A percentile compares a stretch with the other conserved stretches of the same genome.
Evolutionary conservation across 2,797 vertebrate species (phyloP).

Genomic region (Acrossocheilus fasciatus): DNA sequence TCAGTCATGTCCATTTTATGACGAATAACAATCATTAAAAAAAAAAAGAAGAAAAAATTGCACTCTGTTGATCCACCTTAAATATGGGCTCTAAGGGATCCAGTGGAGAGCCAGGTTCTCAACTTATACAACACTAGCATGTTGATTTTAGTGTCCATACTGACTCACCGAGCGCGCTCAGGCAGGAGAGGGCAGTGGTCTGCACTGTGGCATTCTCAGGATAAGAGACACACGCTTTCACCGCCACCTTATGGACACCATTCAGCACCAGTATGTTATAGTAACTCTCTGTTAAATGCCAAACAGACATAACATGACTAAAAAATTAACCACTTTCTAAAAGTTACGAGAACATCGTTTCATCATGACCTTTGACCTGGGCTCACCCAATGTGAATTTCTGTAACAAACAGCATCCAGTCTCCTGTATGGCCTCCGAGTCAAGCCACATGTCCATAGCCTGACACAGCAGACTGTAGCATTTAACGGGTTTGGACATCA

Average conservation of each 20-base stretch:
- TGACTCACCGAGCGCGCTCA: conserved; percentile 92
- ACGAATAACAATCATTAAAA: background rate
- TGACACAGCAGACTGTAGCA: conserved; percentile 87
- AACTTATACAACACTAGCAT: background rate
- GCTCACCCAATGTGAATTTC: conserved; percentile 90
- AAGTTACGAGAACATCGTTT: background rate
- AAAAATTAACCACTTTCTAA: conserved; percentile 1
- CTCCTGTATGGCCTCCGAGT: conserved; percentile 87
- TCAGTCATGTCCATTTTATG: background rate
- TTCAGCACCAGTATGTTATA: conserved; percentile 93
- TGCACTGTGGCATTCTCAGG: conserved; percentile 84
- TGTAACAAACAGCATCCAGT: conserved; percentile 88
- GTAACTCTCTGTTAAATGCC: conserved; percentile 84
- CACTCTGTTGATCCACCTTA: background rate
- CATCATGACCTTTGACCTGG: background rate
- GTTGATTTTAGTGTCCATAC: background rate
- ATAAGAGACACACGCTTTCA: conserved; percentile 84
- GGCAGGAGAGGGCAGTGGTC: conserved; percentile 84
- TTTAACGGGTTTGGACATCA: conserved; percentile 94
- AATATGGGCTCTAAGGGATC: background rate
- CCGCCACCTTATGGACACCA: conserved; percentile 85
- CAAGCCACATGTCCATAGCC: conserved; percentile 84
- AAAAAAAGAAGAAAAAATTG: background rate
- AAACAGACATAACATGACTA: background rate
- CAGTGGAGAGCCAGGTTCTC: background rate